Evolutionary conservation across 2,888 invertebrate genomes (phyloP).

Genomic region (Nomada lathburiana): DNA sequence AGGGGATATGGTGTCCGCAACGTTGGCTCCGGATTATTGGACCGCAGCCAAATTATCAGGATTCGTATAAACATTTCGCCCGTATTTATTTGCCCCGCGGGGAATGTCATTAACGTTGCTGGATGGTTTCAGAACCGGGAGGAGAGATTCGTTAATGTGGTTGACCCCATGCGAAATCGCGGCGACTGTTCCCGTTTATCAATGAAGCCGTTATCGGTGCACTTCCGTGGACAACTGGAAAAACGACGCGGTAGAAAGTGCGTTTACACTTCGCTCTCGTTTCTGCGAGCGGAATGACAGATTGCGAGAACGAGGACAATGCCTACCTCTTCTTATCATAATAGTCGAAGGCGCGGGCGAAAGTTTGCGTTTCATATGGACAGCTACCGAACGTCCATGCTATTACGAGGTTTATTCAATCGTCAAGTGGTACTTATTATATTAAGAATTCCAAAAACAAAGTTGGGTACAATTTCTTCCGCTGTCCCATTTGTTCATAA

Average conservation of each 20-base stretch:
- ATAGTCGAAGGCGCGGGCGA: slow-evolving; percentile 54
- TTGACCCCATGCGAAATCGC: slow-evolving; percentile 7
- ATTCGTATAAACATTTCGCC: neutral
- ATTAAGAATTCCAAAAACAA: too few relatives aligned
- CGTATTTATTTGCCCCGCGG: too few relatives aligned
- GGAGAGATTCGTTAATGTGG: neutral
- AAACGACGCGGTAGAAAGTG: slow-evolving; percentile 60
- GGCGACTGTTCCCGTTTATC: slow-evolving; percentile 48
- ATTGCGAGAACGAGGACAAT: slow-evolving; percentile 66
- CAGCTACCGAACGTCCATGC: slow-evolving; percentile 44
- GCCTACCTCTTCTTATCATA: slow-evolving; percentile 44
- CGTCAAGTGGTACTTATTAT: too few relatives aligned
- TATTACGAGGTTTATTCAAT: neutral
- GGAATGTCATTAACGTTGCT: neutral
- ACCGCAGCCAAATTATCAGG: slow-evolving; percentile 4
- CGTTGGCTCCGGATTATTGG: neutral
- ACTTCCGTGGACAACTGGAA: slow-evolving; percentile 60
- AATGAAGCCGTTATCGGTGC: slow-evolving; percentile 58
- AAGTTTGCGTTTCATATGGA: slow-evolving; percentile 52
- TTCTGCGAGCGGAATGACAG: slow-evolving; percentile 60
- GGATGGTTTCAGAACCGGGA: neutral
- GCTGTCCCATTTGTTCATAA: too few relatives aligned
- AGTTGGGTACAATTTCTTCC: too few relatives aligned
- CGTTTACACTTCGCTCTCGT: slow-evolving; percentile 66
- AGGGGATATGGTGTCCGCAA: neutral